A percentile compares a stretch with the other conserved stretches of the same genome.
These are phyloP conservation scores for Rambutsinella grinnellia DNA, from an alignment of 2,888 invertebrate genomes.

Conservation along the genomic window DNA sequence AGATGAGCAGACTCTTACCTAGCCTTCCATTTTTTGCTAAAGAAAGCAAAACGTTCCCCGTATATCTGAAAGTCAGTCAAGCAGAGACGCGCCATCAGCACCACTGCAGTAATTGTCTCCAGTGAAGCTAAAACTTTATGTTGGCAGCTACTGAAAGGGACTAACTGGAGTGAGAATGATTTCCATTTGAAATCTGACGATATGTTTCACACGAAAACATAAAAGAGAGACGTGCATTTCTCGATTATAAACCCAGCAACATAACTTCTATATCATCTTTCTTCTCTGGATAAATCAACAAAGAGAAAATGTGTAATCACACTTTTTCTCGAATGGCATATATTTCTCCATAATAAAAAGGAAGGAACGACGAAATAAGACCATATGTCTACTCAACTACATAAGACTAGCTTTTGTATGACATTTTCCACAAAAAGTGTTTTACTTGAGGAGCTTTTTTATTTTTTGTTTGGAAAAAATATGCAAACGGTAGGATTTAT, in stretches of 20 bases:
- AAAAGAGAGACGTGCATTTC: slow-evolving; percentile 17
- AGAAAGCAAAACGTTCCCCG: too few species aligned
- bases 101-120: background rate
- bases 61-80: background rate
- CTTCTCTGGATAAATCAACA: background rate
- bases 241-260: background rate
- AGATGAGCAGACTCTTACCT: too few species aligned
- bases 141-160: slow-evolving; percentile 38
- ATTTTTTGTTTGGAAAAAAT: background rate
- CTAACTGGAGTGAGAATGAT: slow-evolving; percentile 37
- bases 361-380: too few species aligned
- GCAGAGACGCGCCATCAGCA: background rate
- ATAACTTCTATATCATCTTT: background rate
- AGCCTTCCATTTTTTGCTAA: too few species aligned
- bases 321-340: background rate
- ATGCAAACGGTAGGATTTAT: background rate
- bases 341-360: too few species aligned
- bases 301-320: background rate
- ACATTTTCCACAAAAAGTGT: background rate
- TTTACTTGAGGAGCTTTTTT: too few species aligned
- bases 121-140: slow-evolving; percentile 6
- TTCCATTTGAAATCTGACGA: slow-evolving; percentile 30
- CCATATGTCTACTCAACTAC: too few species aligned
- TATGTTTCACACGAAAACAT: slow-evolving; percentile 21
- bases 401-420: slow-evolving; percentile 7